A percentile compares a stretch with the other conserved stretches of the same genome.
These are phyloP conservation scores for Bilobella aurantiaca DNA, from an alignment of 1,140 invertebrate genomes.

Conservation along the genomic window DNA sequence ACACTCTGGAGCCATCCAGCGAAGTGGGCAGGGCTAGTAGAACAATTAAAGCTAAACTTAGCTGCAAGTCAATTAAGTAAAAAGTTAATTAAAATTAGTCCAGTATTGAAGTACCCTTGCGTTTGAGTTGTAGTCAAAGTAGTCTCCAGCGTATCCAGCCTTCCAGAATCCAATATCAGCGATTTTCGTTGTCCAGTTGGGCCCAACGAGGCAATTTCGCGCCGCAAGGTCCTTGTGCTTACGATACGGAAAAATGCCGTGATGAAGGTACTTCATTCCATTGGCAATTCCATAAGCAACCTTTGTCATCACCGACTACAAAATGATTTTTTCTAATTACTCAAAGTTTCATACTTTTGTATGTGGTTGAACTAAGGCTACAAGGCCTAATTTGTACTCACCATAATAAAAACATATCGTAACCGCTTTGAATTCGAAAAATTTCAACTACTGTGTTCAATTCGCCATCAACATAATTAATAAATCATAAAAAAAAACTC, in stretches of 20 bases:
- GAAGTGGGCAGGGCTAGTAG: not conserved
- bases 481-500: no score
- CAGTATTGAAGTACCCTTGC: not conserved
- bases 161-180: not conserved
- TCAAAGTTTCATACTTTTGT: not conserved
- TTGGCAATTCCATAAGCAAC: not conserved
- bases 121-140: not conserved
- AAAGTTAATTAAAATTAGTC: not conserved
- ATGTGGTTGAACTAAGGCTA: not conserved
- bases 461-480: no score
- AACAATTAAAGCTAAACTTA: not conserved
- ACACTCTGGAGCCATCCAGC: constrained; percentile 2
- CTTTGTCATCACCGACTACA: no score
- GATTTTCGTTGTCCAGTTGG: not conserved
- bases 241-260: not conserved
- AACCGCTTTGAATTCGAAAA: no score
- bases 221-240: not conserved
- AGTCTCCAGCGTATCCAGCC: not conserved
- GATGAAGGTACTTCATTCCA: constrained; percentile 7
- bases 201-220: not conserved
- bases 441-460: not conserved
- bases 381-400: not conserved
- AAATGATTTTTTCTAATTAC: not conserved
- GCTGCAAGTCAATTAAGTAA: not conserved
- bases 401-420: no score